phyloP scores from a whole-genome alignment of 2,888 invertebrate species.

The Isotomurus palustris region DNA sequence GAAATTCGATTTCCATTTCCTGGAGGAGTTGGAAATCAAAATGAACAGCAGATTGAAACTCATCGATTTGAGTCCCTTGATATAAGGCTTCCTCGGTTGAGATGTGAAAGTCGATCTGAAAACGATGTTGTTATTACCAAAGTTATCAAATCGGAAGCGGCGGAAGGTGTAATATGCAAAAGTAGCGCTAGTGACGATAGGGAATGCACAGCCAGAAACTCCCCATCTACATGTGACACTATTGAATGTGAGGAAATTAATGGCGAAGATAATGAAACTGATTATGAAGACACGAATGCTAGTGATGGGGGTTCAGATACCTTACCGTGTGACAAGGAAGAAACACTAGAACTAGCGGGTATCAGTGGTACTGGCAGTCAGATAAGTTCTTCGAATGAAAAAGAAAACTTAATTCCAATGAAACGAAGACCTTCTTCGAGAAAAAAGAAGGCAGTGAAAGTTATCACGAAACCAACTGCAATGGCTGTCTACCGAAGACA shows the following conservation, averaged over 20 bases:
- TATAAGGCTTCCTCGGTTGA: constrained; percentile 41
- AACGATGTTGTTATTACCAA: constrained; percentile 30
- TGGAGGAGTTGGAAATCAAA: background rate
- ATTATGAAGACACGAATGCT: too few species aligned
- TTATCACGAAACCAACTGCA: constrained; percentile 31
- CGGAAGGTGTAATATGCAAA: too few species aligned
- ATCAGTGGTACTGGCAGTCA: background rate
- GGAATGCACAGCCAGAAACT: too few species aligned
- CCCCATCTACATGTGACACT: too few species aligned
- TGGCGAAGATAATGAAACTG: too few species aligned
- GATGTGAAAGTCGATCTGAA: constrained; percentile 35
- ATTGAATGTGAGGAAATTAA: too few species aligned
- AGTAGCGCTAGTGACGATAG: too few species aligned
- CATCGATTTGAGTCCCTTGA: constrained; percentile 31
- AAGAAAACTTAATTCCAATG: background rate
- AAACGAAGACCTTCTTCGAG: constrained; percentile 20
- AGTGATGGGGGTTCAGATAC: too few species aligned
- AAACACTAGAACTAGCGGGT: background rate
- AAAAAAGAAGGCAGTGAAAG: constrained; percentile 23
- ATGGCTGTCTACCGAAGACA: constrained; percentile 38
- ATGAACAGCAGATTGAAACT: background rate
- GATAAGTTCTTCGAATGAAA: background rate
- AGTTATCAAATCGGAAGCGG: constrained; percentile 5
- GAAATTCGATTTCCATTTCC: constrained; percentile 21
- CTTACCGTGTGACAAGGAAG: too few species aligned